Base-by-base conservation (phyloP, 2,797 vertebrate genomes). In the Falco cherrug region DNA sequence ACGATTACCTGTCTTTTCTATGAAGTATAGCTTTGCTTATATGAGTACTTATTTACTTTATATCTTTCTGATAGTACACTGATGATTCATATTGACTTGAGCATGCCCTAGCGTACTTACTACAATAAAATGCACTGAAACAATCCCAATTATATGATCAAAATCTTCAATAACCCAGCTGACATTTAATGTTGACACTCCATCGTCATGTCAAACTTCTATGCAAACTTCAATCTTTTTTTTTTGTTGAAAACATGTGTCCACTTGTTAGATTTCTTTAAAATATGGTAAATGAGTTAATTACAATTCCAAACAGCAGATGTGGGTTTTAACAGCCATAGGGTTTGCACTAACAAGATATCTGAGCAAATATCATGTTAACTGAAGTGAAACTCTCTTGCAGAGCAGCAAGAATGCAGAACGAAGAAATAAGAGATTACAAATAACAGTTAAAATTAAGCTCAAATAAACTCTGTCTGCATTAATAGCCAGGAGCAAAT, bases 101-200 rank as follows among this genome's bases (percentile, higher is more conserved):
- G 48, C 3, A 6, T 84, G 45, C 87, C n/a, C 68, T 93, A 84
- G 84, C 6, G 17, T 96, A 96, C 89, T 95, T 69, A 71, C n/a
- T 68, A 70, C 48, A 93, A 95, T 95, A 94, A 94, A 97, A 96
- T 89, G 78, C 39, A 91, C 59, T 35, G 84, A 96, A 97, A 97
- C 83, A 90, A 89, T 88, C 57, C 19, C 35, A 95, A 90, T 63
- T 80, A 87, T 43, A 79, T 54, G 74, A 87, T 37, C 86, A 90
- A 96, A 96, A 90, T 90, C 71, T 90, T 97, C 94, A 95, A 41
- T 94, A 96, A 92, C 43, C 45, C 47, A 92, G 73, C 35, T 82
- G 94, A 93, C 82, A 95, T 93, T 97, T 96, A 96, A 93, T 60
- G 69, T 51, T 89, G 89, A 81, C 61, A 81, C 68, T 91, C 37